Conservation (phyloP, 2,888 invertebrate species). For the Autographa pulchrina region DNA sequence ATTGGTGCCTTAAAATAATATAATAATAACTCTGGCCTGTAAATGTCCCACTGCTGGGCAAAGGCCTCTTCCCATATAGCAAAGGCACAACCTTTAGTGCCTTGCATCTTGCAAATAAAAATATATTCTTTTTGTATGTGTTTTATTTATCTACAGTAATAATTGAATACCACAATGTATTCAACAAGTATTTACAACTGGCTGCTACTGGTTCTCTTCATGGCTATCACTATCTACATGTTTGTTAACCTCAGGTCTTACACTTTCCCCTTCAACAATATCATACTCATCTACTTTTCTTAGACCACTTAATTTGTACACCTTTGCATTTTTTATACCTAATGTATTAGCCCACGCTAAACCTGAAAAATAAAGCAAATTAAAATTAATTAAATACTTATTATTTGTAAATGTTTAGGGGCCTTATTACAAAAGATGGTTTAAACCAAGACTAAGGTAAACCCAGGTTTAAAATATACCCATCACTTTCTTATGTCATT, state of each 20-base stretch:
- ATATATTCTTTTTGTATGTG: constrained; percentile 47
- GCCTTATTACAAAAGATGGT: too few species aligned
- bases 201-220: background rate
- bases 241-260: constrained; percentile 36
- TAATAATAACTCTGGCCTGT: too few species aligned
- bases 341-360: constrained; percentile 89
- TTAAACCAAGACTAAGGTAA: too few species aligned
- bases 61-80: too few species aligned
- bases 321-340: constrained; percentile 89
- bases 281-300: constrained; percentile 84
- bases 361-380: constrained; percentile 77
- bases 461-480: too few species aligned
- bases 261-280: constrained; percentile 78
- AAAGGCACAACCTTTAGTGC: constrained; percentile 31
- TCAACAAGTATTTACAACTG: constrained; percentile 2
- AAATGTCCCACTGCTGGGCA: too few species aligned
- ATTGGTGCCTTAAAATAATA: constrained; percentile 38
- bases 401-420: background rate
- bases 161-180: background rate
- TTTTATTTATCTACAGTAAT: constrained; percentile 39
- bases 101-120: constrained; percentile 49
- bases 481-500: too few species aligned
- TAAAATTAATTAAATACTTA: background rate
- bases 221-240: constrained; percentile 9
- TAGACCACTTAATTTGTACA: constrained; percentile 88